Percentiles rank a stretch among this genome's conserved stretches.
Conservation (phyloP, 2,113 vertebrate species). For the Tachuris rubrigastra region DNA sequence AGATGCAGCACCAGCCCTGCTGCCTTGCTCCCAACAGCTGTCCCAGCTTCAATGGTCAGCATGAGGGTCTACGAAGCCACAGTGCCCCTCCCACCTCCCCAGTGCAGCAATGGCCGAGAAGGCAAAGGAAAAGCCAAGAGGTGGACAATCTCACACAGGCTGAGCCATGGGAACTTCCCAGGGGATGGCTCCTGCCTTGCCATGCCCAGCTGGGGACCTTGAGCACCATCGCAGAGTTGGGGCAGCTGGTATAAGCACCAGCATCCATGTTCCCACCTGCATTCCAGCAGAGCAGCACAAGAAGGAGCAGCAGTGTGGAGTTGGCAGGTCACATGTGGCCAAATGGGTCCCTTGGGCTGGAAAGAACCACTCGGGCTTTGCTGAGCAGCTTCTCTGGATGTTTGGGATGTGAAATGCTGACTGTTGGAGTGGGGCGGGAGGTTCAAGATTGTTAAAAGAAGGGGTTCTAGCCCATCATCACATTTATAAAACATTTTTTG, state of each 20-base stretch:
- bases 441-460: neutral
- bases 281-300: rapidly evolving
- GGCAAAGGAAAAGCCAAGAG: neutral
- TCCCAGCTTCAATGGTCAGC: neutral
- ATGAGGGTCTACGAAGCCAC: rapidly evolving
- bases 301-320: neutral
- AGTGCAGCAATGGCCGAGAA: neutral
- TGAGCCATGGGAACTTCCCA: neutral
- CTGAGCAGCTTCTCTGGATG: neutral
- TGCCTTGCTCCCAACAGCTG: neutral
- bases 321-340: rapidly evolving
- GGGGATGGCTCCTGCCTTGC: neutral
- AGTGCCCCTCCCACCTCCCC: too few relatives aligned
- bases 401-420: neutral
- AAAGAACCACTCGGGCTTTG: neutral
- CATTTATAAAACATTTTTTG: neutral
- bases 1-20: rapidly evolving
- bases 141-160: neutral
- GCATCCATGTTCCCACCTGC: rapidly evolving
- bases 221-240: neutral
- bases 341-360: neutral
- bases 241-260: neutral
- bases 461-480: neutral
- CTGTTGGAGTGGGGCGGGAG: rapidly evolving
- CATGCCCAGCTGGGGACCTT: neutral